Base-by-base conservation (phyloP, 2,888 invertebrate genomes). In the Conus canariensis region DNA sequence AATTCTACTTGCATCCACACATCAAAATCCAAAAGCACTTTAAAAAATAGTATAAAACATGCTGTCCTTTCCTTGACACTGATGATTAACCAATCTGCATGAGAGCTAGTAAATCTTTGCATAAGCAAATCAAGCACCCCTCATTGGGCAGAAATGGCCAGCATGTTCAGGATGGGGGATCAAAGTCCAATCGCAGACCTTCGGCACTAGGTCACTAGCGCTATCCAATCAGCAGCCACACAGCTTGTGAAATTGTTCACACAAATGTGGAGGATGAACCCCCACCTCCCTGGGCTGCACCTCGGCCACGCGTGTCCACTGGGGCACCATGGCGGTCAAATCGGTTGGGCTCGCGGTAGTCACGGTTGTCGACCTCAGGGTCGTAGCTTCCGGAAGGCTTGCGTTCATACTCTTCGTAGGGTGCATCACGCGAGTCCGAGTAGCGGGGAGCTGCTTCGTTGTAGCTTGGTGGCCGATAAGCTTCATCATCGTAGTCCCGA, bases 291-390 rank as follows among this genome's bases (percentile, higher is more conserved):
- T 83, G 74, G 10, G 83, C 80, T 6, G 25, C 56, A 3, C 80
- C 82, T 8, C 74, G 85, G 14, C 45, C 74, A 58, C 89, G 85
- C 59, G 22, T 70, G 58, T 92, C 91, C 14, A 92, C 89, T 0
- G 94, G 94, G 25, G 89, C 90, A 9, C 94, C 94, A 77, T 93
- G 92, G 8, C 88, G 90, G 85, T 94, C 94, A 92, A 94, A 94
- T 90, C 94, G 94, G 88, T 90, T 89, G 30, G 94, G 93, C 85
- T 94, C 94, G 12, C 90, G 88, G 19, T 89, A 83, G 67, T 93
- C 92, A 9, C 92, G 92, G 30, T 91, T 90, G 60, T 93, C 85
- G 70, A 91, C 82, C 87, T 91, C 91, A 80, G 90, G 85, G 64
- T 92, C 91, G 60, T 91, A 86, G 82, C 91, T 91, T 59, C 87